phyloP scores from a whole-genome alignment of 2,113 vertebrate genomes.

The Oncorhynchus kisutch region DNA sequence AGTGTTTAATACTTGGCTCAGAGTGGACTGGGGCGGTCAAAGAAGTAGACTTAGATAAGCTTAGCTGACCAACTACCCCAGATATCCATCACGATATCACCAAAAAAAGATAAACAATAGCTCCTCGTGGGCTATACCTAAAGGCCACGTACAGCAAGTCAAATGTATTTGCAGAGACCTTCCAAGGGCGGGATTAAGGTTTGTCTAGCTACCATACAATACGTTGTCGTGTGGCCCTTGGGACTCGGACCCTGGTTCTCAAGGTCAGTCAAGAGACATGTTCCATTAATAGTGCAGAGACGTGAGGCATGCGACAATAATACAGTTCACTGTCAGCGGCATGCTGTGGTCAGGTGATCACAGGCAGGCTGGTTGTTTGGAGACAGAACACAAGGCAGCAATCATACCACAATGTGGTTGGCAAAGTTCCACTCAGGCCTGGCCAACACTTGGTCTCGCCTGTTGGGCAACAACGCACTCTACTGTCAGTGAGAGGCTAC shows the following conservation, averaged over 20 bases:
- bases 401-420: conserved; percentile 11
- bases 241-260: conserved; percentile 34
- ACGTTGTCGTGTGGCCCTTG: conserved; percentile 15
- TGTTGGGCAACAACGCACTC: conserved; percentile 9
- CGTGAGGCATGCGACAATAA: conserved; percentile 59
- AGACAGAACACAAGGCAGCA: background rate
- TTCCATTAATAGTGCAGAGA: conserved; percentile 73
- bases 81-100: conserved; percentile 7
- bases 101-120: background rate
- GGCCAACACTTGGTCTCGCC: background rate
- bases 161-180: background rate
- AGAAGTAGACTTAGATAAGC: background rate
- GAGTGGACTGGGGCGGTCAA: background rate
- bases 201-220: conserved; percentile 1
- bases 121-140: background rate
- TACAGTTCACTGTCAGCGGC: conserved; percentile 26
- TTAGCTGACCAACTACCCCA: conserved; percentile 12
- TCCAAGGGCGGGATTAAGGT: background rate
- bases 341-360: conserved; percentile 57
- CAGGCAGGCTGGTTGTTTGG: conserved; percentile 4
- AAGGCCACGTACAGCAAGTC: background rate
- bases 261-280: conserved; percentile 57
- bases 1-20: background rate
- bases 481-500: conserved; percentile 6
- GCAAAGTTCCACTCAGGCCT: background rate